Evolutionary conservation across 2,113 vertebrate species (phyloP).

Genomic region (Calidris pugnax): DNA sequence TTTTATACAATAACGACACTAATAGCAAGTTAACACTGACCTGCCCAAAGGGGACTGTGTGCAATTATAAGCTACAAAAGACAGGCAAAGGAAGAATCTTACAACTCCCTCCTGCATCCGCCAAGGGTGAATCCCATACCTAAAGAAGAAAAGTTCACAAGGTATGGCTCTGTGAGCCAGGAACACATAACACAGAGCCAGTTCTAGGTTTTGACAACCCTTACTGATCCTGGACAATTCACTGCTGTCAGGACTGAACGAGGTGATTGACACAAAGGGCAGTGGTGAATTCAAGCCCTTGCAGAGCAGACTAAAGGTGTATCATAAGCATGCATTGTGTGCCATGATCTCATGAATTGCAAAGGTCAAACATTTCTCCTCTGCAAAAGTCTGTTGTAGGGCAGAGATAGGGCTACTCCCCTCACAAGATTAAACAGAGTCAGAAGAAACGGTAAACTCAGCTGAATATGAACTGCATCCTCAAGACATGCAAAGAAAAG

Average conservation of each 20-base stretch:
- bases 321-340: rapidly evolving
- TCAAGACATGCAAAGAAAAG: neutral
- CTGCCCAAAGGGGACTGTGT: neutral
- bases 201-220: neutral
- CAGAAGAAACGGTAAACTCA: neutral
- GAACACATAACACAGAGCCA: neutral
- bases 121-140: neutral
- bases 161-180: neutral
- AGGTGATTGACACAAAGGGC: neutral
- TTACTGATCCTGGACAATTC: neutral
- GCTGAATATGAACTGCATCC: neutral
- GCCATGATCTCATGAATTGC: neutral
- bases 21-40: neutral
- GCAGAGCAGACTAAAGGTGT: neutral
- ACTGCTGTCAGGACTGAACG: neutral
- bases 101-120: neutral
- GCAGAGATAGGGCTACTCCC: neutral
- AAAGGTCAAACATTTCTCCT: neutral
- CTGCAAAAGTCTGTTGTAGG: neutral
- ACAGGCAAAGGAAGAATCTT: neutral
- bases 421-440: neutral
- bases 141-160: neutral
- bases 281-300: neutral
- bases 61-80: neutral
- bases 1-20: neutral